Evolutionary conservation across 2,113 vertebrate genomes (phyloP), one percentile per base, ranked within the genome.

Genomic region (Saimiri boliviensis): DNA sequence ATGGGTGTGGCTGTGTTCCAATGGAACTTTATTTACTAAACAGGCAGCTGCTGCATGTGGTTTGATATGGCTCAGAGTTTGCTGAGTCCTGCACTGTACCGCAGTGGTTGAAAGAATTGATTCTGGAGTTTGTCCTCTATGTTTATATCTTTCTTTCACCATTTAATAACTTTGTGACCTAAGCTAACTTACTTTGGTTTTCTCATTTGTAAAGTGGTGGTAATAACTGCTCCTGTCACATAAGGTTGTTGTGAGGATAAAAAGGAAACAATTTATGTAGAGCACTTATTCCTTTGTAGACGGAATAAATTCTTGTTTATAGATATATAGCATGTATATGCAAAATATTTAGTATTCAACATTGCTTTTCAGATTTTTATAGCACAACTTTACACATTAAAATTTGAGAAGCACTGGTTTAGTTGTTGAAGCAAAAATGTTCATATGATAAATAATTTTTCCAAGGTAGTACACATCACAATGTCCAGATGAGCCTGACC

Each of bases 251-350:
- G 40, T 47, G 25, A 96, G 32, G 66, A 86, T 80, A 94, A 94
- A 95, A 88, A 74, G 66, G n/a, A 94, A 77, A 63, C 76, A 88
- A 94, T 85, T 14, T 93, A 91, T 88, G 2, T n/a, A 89, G 74
- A 90, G 19, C 37, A 74, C 2, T 60, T 81, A 74, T 9, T 58
- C 74, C 37, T 96, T 87, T 87, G 54, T 45, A 79, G 68, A 52
- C 92, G 74, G 74, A 87, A 84, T 86, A 87, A 42, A 82, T 91
- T 81, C 32, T 54, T 90, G 21, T 92, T 88, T 90, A 79, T 42
- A 88, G 71, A 86, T 80, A 52, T 32, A 56, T 30, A 89, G 42
- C 17, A 27, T 56, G 30, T 49, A 81, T 30, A 88, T 54, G 58
- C 12, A 82, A 95, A 95, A 70, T 91, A 92, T 85, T 60, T 94